Evolutionary conservation across 2,888 invertebrate species (phyloP).

Genomic region (Dinocampus coccinellae): DNA sequence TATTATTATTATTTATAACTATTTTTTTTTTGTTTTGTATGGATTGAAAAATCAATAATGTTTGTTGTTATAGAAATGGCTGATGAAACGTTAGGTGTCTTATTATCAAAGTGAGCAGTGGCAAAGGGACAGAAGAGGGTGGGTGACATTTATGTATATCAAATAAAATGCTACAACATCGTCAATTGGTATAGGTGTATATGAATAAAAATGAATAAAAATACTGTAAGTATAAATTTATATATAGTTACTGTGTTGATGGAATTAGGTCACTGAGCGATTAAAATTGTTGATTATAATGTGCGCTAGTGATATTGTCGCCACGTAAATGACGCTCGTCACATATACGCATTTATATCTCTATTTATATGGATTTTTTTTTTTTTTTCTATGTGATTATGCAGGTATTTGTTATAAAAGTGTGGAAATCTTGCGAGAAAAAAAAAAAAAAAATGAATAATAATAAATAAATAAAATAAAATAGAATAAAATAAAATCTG

Average conservation of each 20-base stretch:
- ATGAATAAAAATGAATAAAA: neutral
- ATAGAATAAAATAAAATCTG: neutral
- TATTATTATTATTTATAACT: conserved; percentile 5
- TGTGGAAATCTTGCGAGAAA: neutral
- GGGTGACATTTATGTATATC: neutral
- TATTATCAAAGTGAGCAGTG: conserved; percentile 9
- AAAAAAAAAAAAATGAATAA: neutral
- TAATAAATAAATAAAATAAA: too few species aligned
- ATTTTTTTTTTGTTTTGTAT: too few species aligned
- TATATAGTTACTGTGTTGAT: neutral
- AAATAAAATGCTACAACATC: neutral
- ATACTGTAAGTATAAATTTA: neutral
- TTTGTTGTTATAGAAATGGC: conserved; percentile 8
- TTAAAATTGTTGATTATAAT: conserved; percentile 45
- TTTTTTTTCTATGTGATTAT: neutral
- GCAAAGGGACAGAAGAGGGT: too few species aligned
- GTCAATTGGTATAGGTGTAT: neutral
- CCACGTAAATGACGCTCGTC: conserved; percentile 21
- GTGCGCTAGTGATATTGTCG: conserved; percentile 43
- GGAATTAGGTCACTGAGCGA: conserved; percentile 42
- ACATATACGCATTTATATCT: neutral
- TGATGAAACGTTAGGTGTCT: conserved; percentile 15
- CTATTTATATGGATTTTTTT: neutral
- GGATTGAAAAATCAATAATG: neutral
- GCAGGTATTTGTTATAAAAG: neutral